Conservation (phyloP, 92 coral and sea anemone genomes). For the Epizoanthus stellaris region DNA sequence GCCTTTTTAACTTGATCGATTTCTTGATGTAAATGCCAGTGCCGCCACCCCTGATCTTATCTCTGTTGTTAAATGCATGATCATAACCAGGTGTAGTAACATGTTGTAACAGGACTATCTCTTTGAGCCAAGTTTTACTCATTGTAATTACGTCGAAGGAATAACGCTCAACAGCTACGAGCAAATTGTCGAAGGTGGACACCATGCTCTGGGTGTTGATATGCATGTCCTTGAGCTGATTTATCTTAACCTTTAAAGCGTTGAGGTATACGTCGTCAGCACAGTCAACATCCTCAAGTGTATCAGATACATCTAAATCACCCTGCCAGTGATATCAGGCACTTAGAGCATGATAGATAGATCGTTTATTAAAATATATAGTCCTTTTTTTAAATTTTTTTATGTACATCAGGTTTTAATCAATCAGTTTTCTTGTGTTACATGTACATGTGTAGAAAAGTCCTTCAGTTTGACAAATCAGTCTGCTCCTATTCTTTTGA, state of each 20-base stretch:
- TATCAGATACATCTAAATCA: neutral
- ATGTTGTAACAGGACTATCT: slow-evolving; percentile 23
- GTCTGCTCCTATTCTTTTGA: too few species aligned
- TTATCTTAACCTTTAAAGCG: neutral
- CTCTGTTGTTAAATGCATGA: slow-evolving; percentile 31
- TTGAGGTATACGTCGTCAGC: neutral
- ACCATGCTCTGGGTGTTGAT: slow-evolving; percentile 20
- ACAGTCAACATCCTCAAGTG: slow-evolving; percentile 11
- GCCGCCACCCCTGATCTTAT: neutral
- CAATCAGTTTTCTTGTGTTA: too few species aligned
- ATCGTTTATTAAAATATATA: too few species aligned
- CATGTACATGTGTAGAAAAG: too few species aligned
- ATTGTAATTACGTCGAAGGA: neutral
- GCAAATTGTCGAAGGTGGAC: neutral
- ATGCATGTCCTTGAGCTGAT: slow-evolving; percentile 20
- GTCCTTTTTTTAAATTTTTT: too few species aligned
- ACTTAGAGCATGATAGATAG: neutral
- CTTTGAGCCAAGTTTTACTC: too few species aligned
- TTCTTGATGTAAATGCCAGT: slow-evolving; percentile 23
- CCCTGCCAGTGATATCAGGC: neutral
- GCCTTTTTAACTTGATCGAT: slow-evolving; percentile 19
- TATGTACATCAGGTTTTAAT: too few species aligned
- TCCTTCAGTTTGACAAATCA: too few species aligned
- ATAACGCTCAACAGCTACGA: neutral
- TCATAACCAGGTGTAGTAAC: slow-evolving; percentile 26